Evolutionary conservation across 2,888 invertebrate species (phyloP), one percentile per base, ranked within the genome.

Genomic region (Tachina grossa): DNA sequence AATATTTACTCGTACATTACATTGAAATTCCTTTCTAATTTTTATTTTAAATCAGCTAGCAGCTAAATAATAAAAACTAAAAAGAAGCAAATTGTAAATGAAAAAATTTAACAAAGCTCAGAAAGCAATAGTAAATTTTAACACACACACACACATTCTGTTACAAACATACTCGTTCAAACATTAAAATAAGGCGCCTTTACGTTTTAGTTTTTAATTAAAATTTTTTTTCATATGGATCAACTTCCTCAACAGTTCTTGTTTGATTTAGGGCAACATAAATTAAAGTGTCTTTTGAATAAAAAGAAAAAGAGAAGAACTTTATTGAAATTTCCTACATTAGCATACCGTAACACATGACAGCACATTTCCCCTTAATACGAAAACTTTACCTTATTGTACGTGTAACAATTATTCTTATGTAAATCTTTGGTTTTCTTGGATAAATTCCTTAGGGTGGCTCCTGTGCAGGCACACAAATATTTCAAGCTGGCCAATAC

Each of bases 331-430:
- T n/a, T 22, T n/a, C 13, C 39, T 39, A 59, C 8, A 59, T 11
- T 59, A 3, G 11, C 57, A 49, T 49, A 14, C 47, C 6, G 11
- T 49, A 13, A 49, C 13, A 14, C 47, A 14, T 49, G 47, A 49
- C 2, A 49, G 47, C 49, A 49, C 14, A 49, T 49, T 49, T 49
- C 11, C 22, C 22, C 55, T 13, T 14, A 14, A 22, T 14, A 31
- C 1, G 14, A 31, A 31, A 57, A 22, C n/a, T 69, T 94, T 95
- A 96, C 96, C 95, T 96, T 96, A 90, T 95, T 95, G 91, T 96
- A 95, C 95, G 88, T 85, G 59, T 85, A 90, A 88, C 89, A 91
- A 87, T 91, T 91, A 51, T 91, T 91, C 87, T 90, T 90, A 84
- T 91, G 91, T 80, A 90, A 88, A 85, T 91, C 91, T 89, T 91